Conservation (phyloP, 2,113 vertebrate species). For the Vireo altiloquus region DNA sequence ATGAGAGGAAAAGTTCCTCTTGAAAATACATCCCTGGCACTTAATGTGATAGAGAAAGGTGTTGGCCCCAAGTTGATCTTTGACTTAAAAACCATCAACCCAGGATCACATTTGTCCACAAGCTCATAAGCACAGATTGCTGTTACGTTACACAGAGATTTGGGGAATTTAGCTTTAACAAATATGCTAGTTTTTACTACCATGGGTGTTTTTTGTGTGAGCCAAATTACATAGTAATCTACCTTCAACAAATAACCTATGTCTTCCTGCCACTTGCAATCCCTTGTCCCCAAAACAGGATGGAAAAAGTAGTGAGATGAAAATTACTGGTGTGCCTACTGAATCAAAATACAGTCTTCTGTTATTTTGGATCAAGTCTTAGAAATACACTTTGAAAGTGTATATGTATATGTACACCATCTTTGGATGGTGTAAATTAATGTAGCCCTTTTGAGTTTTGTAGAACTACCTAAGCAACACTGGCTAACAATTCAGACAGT, state of each 20-base stretch:
- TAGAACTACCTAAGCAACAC: background rate
- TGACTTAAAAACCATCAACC: background rate
- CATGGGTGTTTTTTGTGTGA: background rate
- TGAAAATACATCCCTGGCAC: background rate
- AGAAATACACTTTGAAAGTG: background rate
- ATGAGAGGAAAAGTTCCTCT: background rate
- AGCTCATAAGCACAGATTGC: background rate
- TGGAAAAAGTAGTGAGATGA: background rate
- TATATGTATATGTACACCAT: background rate
- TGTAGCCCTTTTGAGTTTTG: background rate
- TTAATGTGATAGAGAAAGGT: background rate
- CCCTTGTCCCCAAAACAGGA: background rate
- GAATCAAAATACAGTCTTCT: background rate
- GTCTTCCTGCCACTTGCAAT: background rate
- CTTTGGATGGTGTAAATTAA: background rate
- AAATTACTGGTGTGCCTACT: background rate
- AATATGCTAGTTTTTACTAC: background rate
- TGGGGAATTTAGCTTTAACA: background rate
- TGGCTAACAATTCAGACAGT: background rate
- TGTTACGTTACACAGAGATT: background rate
- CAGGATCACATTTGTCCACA: background rate
- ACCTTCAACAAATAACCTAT: background rate
- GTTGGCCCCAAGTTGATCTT: background rate
- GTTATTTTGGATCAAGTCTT: background rate
- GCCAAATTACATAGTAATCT: background rate